Evolutionary conservation across 2,797 vertebrate species (phyloP), one percentile per base, ranked within the genome.

Genomic region (Peromyscus nudipes): DNA sequence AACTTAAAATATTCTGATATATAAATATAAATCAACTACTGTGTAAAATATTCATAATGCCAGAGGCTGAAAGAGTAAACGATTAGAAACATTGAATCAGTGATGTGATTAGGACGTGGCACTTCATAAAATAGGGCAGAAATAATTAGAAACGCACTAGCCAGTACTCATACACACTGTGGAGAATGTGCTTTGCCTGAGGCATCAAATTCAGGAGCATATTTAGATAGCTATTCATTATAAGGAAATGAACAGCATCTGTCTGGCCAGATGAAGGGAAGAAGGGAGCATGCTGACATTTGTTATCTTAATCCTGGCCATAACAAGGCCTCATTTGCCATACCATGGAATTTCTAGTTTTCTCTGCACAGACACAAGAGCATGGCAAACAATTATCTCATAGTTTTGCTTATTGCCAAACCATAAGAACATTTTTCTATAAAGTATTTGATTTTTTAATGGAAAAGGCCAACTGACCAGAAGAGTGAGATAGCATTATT

Each of bases 1-100:
- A 94, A 89, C 57, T 85, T 90, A 23, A 87, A 84, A 91, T 94
- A 90, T 90, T 85, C 84, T 91, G 67, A 92, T 87, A 88, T 40
- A 85, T 89, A 97, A 96, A 96, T 40, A 85, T 67, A 95, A 95
- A 93, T 94, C 89, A 95, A 64, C 60, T 79, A 73, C 60, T 96
- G 10, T 88, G 9, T 96, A 91, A 96, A 97, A 96, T 91, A 97
- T 89, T 96, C 84, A 95, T 95, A 95, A 57, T 88, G 86, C 75
- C 62, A 95, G 90, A 96, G 79, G 81, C 62, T 88, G 95, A 69
- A 91, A 92, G 82, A 89, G 64, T 95, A 96, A 96, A 67, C 86
- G 34, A 96, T 95, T 75, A 97, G 93, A 94, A 96, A 95, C 46
- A 80, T 89, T 92, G 90, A 93, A 94, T 96, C 85, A 93, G 84